Evolutionary conservation across 2,797 vertebrate species (phyloP), one percentile per base, ranked within the genome.

Genomic region (Xenentodon cancila): DNA sequence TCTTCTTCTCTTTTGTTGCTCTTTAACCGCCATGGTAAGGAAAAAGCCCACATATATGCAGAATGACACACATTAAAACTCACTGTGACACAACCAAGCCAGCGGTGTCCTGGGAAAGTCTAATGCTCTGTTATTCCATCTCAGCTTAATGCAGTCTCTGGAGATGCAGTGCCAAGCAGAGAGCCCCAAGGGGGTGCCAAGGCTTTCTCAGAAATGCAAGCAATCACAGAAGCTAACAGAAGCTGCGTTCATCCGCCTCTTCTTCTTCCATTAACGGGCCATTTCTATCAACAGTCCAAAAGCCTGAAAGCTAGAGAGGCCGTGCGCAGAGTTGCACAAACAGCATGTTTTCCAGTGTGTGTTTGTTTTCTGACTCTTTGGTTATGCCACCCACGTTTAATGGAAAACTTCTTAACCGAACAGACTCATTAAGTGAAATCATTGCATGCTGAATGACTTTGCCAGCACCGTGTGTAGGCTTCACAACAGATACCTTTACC

Each of bases 71-170:
- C 47, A 68, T 42, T 37, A 56, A 73, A 83, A 62, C 45, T 44
- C 34, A 67, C 25, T 72, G 62, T 76, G 67, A 50, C 59, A 52
- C 32, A 75, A 59, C 70, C 52, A 63, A 83, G 68, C 68, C 55
- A 77, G 53, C 59, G 67, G 45, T 68, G 82, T 67, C 59, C 68
- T 68, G 65, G 48, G 64, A 81, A 75, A 86, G 78, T 82, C 72
- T 75, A 84, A 76, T 47, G 53, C 68, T 74, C 60, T 83, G 73
- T 78, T 80, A 73, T 84, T 79, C 54, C 69, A 66, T 63, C 64
- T 53, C 55, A 22, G 59, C 64, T 40, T 71, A 80, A 79, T 68
- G 63, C 55, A 83, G 47, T 71, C 74, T 85, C 72, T 75, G 65
- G 75, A 84, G 78, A 68, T 46, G 55, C 51, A 22, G 71, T 60